Conservation (phyloP, 2,888 invertebrate genomes). For the Eupeodes luniger region DNA sequence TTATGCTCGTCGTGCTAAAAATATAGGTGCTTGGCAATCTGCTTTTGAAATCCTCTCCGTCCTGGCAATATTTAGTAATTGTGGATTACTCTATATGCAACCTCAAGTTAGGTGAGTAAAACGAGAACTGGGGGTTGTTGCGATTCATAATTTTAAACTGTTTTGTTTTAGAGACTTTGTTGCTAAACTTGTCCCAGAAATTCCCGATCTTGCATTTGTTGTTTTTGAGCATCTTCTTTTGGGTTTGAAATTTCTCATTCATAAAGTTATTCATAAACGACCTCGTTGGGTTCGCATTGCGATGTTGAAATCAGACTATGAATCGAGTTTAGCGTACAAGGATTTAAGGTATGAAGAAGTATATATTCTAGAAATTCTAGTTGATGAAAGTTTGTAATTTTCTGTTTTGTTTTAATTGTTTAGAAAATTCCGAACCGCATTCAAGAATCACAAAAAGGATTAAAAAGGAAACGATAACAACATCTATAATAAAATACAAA, state of each 20-base stretch:
- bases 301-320: slow-evolving; percentile 86
- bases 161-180: slow-evolving; percentile 80
- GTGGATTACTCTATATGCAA: slow-evolving; percentile 89
- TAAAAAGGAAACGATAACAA: neutral
- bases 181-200: slow-evolving; percentile 80
- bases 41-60: slow-evolving; percentile 85
- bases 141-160: neutral
- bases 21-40: slow-evolving; percentile 92
- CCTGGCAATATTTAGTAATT: slow-evolving; percentile 90
- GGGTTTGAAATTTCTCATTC: slow-evolving; percentile 87
- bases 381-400: neutral
- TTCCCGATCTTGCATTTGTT: slow-evolving; percentile 86
- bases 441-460: slow-evolving; percentile 79
- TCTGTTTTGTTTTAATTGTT: slow-evolving; percentile 25
- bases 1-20: slow-evolving; percentile 87
- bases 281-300: slow-evolving; percentile 88
- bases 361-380: neutral
- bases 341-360: slow-evolving; percentile 80
- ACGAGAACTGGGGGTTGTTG: neutral
- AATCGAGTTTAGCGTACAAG: slow-evolving; percentile 87
- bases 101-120: slow-evolving; percentile 86
- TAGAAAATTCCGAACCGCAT: slow-evolving; percentile 81
- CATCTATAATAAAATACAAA: slow-evolving; percentile 1
- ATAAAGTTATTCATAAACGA: slow-evolving; percentile 89
- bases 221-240: slow-evolving; percentile 89